These are phyloP conservation scores for Schizaphis graminum DNA, from an alignment of 2,888 invertebrate species.

Conservation along the genomic window DNA sequence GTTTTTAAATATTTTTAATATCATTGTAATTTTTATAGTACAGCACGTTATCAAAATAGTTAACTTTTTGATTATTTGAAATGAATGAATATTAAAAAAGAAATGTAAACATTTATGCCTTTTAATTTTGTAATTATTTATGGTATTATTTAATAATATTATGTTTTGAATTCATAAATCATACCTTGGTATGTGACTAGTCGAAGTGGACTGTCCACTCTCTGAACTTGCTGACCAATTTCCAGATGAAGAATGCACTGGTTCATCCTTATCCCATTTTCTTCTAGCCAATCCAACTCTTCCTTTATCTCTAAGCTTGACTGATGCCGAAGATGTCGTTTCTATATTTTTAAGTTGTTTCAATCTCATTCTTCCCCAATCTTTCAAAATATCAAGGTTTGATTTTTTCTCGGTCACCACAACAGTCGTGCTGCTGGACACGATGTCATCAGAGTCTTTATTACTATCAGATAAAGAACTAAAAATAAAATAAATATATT, in stretches of 20 bases:
- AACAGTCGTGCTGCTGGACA: conserved; percentile 71
- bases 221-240: conserved; percentile 96
- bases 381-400: conserved; percentile 85
- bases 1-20: conserved; percentile 24
- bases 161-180: conserved; percentile 67
- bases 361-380: conserved; percentile 87
- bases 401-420: conserved; percentile 73
- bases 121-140: background rate
- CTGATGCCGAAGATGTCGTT: conserved; percentile 72
- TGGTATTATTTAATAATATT: conserved; percentile 35
- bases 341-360: conserved; percentile 77
- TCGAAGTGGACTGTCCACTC: conserved; percentile 81
- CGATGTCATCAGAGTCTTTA: conserved; percentile 69
- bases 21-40: background rate
- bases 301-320: conserved; percentile 82
- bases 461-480: conserved; percentile 73
- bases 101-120: background rate
- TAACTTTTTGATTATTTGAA: background rate
- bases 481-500: conserved; percentile 48
- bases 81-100: too few relatives aligned
- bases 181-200: conserved; percentile 80
- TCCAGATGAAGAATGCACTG: conserved; percentile 90
- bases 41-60: background rate
- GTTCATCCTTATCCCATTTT: conserved; percentile 77
- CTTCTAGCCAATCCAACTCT: conserved; percentile 66